Evolutionary conservation across 2,888 invertebrate species (phyloP).

Genomic region (Drosophila nr. perissopoda): DNA sequence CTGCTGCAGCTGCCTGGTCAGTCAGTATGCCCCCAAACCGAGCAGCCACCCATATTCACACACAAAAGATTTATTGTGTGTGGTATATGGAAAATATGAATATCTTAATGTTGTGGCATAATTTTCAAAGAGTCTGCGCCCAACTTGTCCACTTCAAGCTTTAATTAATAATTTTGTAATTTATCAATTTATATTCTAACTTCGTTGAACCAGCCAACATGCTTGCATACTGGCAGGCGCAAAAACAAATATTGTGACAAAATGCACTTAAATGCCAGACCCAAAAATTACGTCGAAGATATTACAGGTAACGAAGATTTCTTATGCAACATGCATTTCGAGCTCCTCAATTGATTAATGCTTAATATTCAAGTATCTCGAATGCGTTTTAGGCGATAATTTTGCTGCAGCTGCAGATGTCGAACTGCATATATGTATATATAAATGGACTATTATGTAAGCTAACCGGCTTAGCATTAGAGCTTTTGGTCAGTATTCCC

Average conservation of each 20-base stretch:
- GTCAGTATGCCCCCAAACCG: constrained; percentile 4
- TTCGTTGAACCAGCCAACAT: constrained; percentile 5
- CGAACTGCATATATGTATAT: neutral
- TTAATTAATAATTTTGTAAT: constrained; percentile 79
- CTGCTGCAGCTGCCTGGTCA: constrained; percentile 24
- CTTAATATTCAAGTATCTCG: constrained; percentile 14
- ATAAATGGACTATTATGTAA: constrained; percentile 4
- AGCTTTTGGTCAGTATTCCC: constrained; percentile 3
- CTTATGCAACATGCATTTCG: constrained; percentile 2
- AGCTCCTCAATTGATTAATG: constrained; percentile 24
- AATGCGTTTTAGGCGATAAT: constrained; percentile 25
- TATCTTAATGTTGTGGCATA: constrained; percentile 75
- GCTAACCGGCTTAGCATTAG: constrained; percentile 1
- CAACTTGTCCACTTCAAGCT: constrained; percentile 11
- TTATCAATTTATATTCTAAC: constrained; percentile 73
- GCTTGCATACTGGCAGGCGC: constrained; percentile 41
- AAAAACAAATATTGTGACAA: constrained; percentile 60
- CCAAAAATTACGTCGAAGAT: neutral
- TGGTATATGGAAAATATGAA: constrained; percentile 75
- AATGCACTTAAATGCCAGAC: constrained; percentile 17
- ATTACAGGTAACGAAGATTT: neutral
- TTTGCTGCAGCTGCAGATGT: constrained; percentile 20
- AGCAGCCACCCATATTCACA: constrained; percentile 3
- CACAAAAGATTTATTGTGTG: constrained; percentile 69
- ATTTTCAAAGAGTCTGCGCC: constrained; percentile 39